Conservation (phyloP, 1,140 invertebrate genomes). For the Heliconius nattereri region DNA sequence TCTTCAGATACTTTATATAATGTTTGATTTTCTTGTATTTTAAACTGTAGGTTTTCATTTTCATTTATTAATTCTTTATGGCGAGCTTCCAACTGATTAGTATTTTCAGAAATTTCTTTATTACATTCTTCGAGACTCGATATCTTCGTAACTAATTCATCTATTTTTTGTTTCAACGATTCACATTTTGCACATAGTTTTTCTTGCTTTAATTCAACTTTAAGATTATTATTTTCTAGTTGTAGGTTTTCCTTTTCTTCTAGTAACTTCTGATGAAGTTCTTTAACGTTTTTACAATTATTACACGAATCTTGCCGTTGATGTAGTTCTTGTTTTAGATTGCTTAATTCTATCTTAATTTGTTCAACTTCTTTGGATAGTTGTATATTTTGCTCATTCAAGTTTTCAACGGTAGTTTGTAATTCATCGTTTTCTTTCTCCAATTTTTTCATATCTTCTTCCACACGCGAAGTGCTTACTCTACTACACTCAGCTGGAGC, state of each 20-base stretch:
- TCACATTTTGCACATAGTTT: slow-evolving; percentile 42
- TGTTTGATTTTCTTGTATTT: slow-evolving; percentile 38
- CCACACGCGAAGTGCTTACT: not conserved
- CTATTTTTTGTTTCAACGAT: slow-evolving; percentile 39
- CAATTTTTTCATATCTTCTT: slow-evolving; percentile 71
- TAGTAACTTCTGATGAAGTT: slow-evolving; percentile 24
- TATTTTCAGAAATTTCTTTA: slow-evolving; percentile 57
- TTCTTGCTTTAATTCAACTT: slow-evolving; percentile 33
- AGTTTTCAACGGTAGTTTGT: slow-evolving; percentile 83
- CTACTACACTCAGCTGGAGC: not conserved
- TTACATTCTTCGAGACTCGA: slow-evolving; percentile 51
- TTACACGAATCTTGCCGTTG: slow-evolving; percentile 29
- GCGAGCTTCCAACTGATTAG: slow-evolving; percentile 50
- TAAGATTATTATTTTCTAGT: slow-evolving; percentile 35
- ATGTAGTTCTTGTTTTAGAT: slow-evolving; percentile 33
- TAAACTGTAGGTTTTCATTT: slow-evolving; percentile 38
- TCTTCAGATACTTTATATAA: slow-evolving; percentile 42
- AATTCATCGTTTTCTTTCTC: slow-evolving; percentile 87
- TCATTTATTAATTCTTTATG: slow-evolving; percentile 43
- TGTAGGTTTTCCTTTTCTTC: slow-evolving; percentile 22
- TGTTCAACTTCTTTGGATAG: slow-evolving; percentile 46
- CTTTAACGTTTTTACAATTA: slow-evolving; percentile 44
- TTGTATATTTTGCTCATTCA: slow-evolving; percentile 62
- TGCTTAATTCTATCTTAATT: slow-evolving; percentile 51
- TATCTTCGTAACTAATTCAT: slow-evolving; percentile 40